Evolutionary conservation across 2,888 invertebrate species (phyloP).

Genomic region (Antitype chi): DNA sequence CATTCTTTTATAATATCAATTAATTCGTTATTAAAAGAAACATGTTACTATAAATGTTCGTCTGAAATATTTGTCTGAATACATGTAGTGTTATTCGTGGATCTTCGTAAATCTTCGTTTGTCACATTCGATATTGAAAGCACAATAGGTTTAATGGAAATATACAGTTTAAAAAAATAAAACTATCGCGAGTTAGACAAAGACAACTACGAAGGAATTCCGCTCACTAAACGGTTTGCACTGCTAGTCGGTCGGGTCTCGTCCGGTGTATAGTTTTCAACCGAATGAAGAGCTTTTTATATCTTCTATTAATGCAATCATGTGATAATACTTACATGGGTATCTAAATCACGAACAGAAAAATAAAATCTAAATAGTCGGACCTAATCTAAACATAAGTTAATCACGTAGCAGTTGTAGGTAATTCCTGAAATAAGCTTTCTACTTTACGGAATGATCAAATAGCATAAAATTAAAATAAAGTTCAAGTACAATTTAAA

Average conservation of each 20-base stretch:
- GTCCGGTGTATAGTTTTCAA: neutral
- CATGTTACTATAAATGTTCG: constrained; percentile 9
- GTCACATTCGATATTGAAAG: neutral
- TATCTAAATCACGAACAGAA: neutral
- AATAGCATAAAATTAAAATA: neutral
- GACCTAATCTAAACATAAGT: neutral
- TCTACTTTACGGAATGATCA: neutral
- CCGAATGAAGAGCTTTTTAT: constrained; percentile 8
- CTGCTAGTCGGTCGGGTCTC: neutral
- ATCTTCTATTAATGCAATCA: neutral
- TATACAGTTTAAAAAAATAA: neutral
- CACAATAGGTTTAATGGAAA: neutral
- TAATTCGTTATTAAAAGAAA: constrained; percentile 45
- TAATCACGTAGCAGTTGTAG: neutral
- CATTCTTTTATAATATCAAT: constrained; percentile 59
- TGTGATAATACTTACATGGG: neutral
- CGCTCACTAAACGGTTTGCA: constrained; percentile 4
- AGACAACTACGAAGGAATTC: constrained; percentile 20
- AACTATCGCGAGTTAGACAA: neutral
- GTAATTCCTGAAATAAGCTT: constrained; percentile 5
- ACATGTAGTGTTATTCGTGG: constrained; percentile 8
- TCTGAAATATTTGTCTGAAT: constrained; percentile 30
- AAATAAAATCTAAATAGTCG: neutral
- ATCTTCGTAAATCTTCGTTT: constrained; percentile 14
- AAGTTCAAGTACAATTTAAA: constrained; percentile 1